Evolutionary conservation across 2,888 invertebrate species (phyloP), one percentile per base, ranked within the genome.

Genomic region (Andrena fulva): DNA sequence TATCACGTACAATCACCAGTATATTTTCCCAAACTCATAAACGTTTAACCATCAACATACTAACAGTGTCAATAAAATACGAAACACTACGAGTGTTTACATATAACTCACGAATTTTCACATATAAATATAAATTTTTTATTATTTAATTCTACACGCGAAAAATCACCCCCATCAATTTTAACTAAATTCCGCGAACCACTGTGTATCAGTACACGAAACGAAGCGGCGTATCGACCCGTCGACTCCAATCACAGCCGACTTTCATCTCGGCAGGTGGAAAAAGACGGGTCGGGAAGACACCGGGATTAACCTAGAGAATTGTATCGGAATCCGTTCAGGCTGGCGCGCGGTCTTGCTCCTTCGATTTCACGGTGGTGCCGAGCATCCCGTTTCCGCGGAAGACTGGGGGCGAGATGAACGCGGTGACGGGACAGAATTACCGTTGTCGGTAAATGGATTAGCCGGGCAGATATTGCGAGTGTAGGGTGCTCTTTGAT

Each of bases 361-460:
- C 62, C 60, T 67, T 84, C 73, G 60, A 84, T 74, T 78, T 77
- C 56, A 73, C 77, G 75, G 71, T 20, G 60, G 6, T 62, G 42
- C 42, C 60, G 71, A 48, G 70, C 75, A 64, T 73, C 63, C 67
- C 42, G 77, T 75, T 77, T 81, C 80, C 80, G 77, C 54, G 80
- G 63, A 86, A 85, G 85, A 78, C 77, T 62, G 62, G 69, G 67
- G 72, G 12, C 42, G 42, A 42, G 81, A 74, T 70, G 42, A 73
- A 29, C 72, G 77, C 80, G 87, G 72, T 77, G 87, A 85, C 84
- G 89, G 88, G 80, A 88, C 82, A 87, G 88, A 90, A 91, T 91
- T 88, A 90, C 79, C 87, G 82, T 85, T 87, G 87, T 89, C 88
- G 86, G 84, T 90, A 89, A 90, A 90, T 88, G 89, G 90, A 91